Percentiles rank a stretch among this genome's conserved stretches.
phyloP scores from a whole-genome alignment of 2,797 vertebrate species.

The Channa striata region DNA sequence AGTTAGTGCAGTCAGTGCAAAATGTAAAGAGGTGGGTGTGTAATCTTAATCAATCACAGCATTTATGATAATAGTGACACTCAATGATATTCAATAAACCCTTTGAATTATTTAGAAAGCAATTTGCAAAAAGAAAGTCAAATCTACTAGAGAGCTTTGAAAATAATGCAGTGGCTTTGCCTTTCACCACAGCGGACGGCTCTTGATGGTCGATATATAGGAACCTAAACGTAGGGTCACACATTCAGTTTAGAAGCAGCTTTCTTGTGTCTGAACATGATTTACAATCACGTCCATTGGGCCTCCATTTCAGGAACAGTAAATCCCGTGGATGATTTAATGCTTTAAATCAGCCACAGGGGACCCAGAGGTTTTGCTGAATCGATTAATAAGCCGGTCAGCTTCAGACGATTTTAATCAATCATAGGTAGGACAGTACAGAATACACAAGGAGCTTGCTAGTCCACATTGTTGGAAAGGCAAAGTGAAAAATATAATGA shows the following conservation, averaged over 20 bases:
- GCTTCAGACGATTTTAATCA: constrained; percentile 76
- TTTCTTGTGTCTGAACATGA: constrained; percentile 60
- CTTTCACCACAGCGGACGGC: background rate
- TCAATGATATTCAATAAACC: background rate
- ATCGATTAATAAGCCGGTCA: constrained; percentile 82
- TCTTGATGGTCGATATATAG: background rate
- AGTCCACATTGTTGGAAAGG: constrained; percentile 34
- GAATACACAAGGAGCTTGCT: constrained; percentile 44
- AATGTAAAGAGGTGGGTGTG: background rate
- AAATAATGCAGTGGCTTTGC: background rate
- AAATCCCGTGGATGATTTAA: constrained; percentile 24
- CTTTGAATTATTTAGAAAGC: constrained; percentile 5
- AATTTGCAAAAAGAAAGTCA: constrained; percentile 3
- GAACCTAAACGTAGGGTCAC: constrained; percentile 6
- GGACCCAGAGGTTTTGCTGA: constrained; percentile 62
- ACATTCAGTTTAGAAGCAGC: constrained; percentile 33
- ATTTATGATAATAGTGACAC: background rate
- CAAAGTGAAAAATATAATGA: constrained; percentile 43
- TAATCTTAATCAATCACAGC: background rate
- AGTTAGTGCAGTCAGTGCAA: background rate
- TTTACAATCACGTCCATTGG: constrained; percentile 54
- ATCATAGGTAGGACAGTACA: constrained; percentile 68
- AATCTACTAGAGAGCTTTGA: background rate
- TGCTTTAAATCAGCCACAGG: constrained; percentile 65
- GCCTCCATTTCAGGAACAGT: constrained; percentile 43